These are phyloP conservation scores for Oplegnathus fasciatus DNA, from an alignment of 2,113 vertebrate species.

Conservation along the genomic window DNA sequence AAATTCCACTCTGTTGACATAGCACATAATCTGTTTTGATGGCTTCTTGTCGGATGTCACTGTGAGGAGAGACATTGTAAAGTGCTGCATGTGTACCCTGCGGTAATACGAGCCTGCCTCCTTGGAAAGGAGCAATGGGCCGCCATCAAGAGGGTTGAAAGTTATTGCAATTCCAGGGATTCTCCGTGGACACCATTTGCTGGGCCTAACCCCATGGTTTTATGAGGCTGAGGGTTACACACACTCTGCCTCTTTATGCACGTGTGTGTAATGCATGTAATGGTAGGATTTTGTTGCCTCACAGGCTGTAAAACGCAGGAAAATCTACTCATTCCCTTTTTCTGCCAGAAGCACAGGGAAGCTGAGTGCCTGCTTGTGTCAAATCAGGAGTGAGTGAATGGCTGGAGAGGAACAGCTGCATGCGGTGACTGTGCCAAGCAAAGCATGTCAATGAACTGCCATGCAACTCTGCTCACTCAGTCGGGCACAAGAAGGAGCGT, in stretches of 20 bases:
- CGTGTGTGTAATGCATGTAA: neutral
- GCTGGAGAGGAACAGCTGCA: conserved; percentile 74
- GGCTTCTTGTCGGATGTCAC: conserved; percentile 52
- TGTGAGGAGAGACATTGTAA: conserved; percentile 46
- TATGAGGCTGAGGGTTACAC: conserved; percentile 14
- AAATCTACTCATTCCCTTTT: conserved; percentile 36
- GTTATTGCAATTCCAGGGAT: conserved; percentile 58
- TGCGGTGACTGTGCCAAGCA: conserved; percentile 59
- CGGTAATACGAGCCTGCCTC: conserved; percentile 48
- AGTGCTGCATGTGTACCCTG: conserved; percentile 38
- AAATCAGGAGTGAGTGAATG: conserved; percentile 62
- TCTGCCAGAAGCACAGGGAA: conserved; percentile 26
- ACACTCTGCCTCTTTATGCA: neutral
- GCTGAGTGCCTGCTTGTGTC: conserved; percentile 61
- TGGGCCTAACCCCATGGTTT: conserved; percentile 5
- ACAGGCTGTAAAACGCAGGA: conserved; percentile 20
- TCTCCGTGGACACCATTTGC: conserved; percentile 43
- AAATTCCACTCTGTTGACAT: conserved; percentile 41
- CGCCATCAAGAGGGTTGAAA: conserved; percentile 38
- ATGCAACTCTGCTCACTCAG: conserved; percentile 60
- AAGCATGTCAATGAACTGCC: conserved; percentile 63
- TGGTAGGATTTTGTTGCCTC: neutral
- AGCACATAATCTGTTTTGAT: conserved; percentile 57
- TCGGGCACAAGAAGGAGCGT: conserved; percentile 22
- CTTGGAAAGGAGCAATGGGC: conserved; percentile 46